phyloP scores from a whole-genome alignment of 2,113 vertebrate species.

The Tachysurus vachellii region DNA sequence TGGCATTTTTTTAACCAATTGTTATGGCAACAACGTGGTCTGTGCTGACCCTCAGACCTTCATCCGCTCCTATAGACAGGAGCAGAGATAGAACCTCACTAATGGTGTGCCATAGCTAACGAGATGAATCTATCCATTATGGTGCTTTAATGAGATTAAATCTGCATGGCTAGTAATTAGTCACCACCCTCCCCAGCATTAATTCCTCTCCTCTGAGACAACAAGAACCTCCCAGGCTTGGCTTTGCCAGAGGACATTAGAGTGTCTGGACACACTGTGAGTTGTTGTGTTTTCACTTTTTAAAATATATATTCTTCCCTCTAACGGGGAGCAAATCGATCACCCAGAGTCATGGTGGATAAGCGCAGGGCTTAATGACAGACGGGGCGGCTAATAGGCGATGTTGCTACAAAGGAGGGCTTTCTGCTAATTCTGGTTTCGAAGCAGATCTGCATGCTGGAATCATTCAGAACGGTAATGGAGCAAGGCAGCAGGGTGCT shows the following conservation, averaged over 20 bases:
- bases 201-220: conserved; percentile 60
- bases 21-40: background rate
- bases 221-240: conserved; percentile 50
- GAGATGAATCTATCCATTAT: conserved; percentile 68
- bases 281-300: conserved; percentile 53
- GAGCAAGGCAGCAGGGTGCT: conserved; percentile 6
- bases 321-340: conserved; percentile 57
- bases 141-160: conserved; percentile 62
- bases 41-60: background rate
- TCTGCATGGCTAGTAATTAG: conserved; percentile 66
- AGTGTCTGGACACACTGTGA: conserved; percentile 59
- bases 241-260: conserved; percentile 53
- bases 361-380: conserved; percentile 52
- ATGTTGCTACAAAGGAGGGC: conserved; percentile 16
- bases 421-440: conserved; percentile 29
- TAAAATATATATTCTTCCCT: background rate
- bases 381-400: conserved; percentile 18
- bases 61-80: conserved; percentile 15
- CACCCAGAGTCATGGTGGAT: conserved; percentile 47
- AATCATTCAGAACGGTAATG: background rate
- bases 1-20: background rate
- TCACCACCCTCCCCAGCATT: conserved; percentile 55
- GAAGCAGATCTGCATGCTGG: conserved; percentile 20
- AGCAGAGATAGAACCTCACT: conserved; percentile 12
- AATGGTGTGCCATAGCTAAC: conserved; percentile 56